Percentiles rank a stretch among this genome's conserved stretches.
phyloP scores from a whole-genome alignment of 2,888 invertebrate species.

The Saturnia pavonia region DNA sequence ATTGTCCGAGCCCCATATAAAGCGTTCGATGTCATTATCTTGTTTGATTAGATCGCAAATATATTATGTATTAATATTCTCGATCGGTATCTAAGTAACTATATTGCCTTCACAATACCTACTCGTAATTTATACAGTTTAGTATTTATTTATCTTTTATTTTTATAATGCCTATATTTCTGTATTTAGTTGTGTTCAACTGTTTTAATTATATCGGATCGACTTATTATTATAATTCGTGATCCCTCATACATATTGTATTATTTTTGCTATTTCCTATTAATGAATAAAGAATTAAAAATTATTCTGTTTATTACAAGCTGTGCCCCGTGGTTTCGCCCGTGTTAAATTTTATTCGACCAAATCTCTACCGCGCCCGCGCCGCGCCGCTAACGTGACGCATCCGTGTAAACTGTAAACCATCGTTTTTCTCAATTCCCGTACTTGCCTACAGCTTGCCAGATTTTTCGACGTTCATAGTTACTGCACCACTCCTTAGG shows the following conservation, averaged over 20 bases:
- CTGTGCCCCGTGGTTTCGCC: too few species aligned
- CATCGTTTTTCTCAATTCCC: too few species aligned
- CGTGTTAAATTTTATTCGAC: too few species aligned
- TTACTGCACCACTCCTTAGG: too few species aligned
- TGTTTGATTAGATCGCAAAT: conserved; percentile 29
- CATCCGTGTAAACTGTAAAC: too few species aligned
- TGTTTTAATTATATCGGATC: neutral
- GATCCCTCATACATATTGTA: neutral
- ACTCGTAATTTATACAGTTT: conserved; percentile 23
- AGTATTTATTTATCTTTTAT: conserved; percentile 24
- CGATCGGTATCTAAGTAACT: conserved; percentile 8
- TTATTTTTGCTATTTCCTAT: neutral
- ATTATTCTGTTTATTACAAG: too few species aligned
- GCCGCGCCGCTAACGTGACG: too few species aligned
- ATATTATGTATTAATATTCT: conserved; percentile 27
- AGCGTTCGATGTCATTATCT: conserved; percentile 33
- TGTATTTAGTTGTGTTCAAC: neutral
- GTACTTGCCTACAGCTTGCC: too few species aligned
- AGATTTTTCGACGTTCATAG: too few species aligned
- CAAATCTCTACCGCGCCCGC: too few species aligned
- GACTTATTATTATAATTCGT: neutral
- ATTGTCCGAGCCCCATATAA: conserved; percentile 39
- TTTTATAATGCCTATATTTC: neutral
- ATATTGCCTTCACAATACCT: conserved; percentile 17
- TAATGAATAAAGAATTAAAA: neutral